Evolutionary conservation across 2,888 invertebrate species (phyloP).

Genomic region (Keiferia lycopersicella): DNA sequence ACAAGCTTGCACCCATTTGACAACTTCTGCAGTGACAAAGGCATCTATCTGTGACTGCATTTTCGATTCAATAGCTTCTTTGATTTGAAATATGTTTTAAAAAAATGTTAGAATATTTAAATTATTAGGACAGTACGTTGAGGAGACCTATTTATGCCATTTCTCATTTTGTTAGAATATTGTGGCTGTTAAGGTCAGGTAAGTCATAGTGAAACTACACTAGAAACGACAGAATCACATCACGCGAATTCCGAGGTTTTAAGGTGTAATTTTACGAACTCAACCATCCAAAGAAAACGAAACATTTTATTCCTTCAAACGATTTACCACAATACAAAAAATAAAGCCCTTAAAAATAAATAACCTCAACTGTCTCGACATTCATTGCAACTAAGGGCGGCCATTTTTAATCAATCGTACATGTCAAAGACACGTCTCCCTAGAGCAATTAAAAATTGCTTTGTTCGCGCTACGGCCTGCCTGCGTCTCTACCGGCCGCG

Average conservation of each 20-base stretch:
- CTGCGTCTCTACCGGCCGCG: neutral
- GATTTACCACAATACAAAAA: too few species aligned
- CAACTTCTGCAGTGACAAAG: neutral
- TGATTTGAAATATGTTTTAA: neutral
- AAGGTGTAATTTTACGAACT: too few species aligned
- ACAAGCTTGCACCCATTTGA: neutral
- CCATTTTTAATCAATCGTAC: conserved; percentile 66
- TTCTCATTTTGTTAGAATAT: too few species aligned
- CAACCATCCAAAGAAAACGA: too few species aligned
- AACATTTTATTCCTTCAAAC: too few species aligned
- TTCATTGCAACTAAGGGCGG: conserved; percentile 26
- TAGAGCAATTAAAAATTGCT: conserved; percentile 74
- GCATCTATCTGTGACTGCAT: conserved; percentile 13
- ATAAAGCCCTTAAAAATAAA: too few species aligned
- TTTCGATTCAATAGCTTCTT: neutral
- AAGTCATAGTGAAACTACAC: too few species aligned
- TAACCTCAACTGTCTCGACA: neutral
- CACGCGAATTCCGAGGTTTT: too few species aligned
- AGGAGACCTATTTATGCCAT: too few species aligned
- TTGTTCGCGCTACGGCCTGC: conserved; percentile 44
- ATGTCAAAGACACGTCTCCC: conserved; percentile 63
- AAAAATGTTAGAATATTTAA: neutral
- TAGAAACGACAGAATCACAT: too few species aligned
- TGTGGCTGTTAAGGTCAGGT: too few species aligned
- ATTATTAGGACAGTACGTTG: too few species aligned